Percentiles rank a stretch among this genome's conserved stretches.
Evolutionary conservation across 1,140 invertebrate genomes (phyloP).

Genomic region (Ericerus pela): DNA sequence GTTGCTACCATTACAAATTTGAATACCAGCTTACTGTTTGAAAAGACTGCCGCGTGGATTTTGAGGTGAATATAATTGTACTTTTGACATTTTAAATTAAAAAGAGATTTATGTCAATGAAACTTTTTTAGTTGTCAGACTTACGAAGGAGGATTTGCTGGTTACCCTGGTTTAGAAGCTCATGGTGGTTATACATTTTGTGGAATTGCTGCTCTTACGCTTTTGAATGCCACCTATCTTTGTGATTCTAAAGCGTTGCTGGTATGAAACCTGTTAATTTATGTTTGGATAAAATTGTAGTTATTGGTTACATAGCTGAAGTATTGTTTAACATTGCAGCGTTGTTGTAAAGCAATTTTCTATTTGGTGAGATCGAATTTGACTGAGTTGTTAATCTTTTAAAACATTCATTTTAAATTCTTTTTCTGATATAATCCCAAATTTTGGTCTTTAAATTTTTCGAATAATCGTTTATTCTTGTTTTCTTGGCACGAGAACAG

Average conservation of each 20-base stretch:
- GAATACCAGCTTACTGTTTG: slow-evolving; percentile 59
- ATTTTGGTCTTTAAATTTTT: no score
- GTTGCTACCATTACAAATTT: slow-evolving; percentile 80
- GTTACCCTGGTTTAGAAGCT: slow-evolving; percentile 86
- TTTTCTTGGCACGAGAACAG: no score
- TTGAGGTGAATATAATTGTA: slow-evolving; percentile 35
- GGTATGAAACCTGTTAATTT: slow-evolving; percentile 39
- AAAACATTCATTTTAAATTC: no score
- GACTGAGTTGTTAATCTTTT: no score
- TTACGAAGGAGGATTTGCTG: slow-evolving; percentile 96
- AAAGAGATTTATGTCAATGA: no score
- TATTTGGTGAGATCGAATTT: no score
- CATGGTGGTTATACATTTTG: slow-evolving; percentile 98
- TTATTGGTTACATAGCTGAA: no score
- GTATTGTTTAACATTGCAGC: no score
- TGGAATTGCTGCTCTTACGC: slow-evolving; percentile 70
- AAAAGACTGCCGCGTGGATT: slow-evolving; percentile 80
- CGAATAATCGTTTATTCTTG: no score
- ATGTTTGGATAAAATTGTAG: no score
- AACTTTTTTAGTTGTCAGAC: slow-evolving; percentile 94
- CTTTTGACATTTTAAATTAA: not conserved
- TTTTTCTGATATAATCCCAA: no score
- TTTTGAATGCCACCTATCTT: slow-evolving; percentile 63
- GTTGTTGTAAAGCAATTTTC: no score
- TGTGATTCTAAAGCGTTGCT: slow-evolving; percentile 65